A percentile compares a stretch with the other conserved stretches of the same genome.
Evolutionary conservation across 2,888 invertebrate species (phyloP).

Genomic region (Halocaridina rubra): DNA sequence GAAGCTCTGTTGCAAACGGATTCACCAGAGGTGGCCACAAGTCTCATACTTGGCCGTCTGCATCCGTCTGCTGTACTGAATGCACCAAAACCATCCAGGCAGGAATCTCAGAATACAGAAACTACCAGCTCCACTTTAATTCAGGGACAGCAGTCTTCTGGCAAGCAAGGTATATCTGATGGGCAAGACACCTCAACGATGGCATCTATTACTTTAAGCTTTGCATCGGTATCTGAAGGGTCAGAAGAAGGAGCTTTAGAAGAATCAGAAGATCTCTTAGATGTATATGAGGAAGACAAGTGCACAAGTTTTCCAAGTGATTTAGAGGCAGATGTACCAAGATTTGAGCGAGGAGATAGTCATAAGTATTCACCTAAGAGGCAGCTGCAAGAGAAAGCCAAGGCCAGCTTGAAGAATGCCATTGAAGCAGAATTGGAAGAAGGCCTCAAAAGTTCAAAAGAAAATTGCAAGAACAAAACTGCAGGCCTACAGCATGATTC

Average conservation of each 20-base stretch:
- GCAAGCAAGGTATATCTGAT: neutral
- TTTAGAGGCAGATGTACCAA: conserved; percentile 23
- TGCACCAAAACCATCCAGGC: neutral
- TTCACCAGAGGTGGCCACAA: conserved; percentile 33
- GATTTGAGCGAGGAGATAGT: neutral
- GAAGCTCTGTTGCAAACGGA: conserved; percentile 23
- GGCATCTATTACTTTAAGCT: conserved; percentile 22
- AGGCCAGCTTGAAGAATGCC: neutral
- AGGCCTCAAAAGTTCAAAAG: neutral
- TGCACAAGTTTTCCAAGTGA: conserved; percentile 21
- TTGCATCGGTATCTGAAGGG: conserved; percentile 1
- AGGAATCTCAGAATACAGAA: conserved; percentile 16
- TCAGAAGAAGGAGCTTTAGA: conserved; percentile 3
- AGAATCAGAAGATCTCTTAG: conserved; percentile 3
- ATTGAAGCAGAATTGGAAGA: neutral
- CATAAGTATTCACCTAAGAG: neutral
- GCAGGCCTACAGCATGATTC: conserved; percentile 14
- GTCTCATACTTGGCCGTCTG: conserved; percentile 26
- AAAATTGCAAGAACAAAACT: neutral
- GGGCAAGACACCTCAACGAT: conserved; percentile 20
- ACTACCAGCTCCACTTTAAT: conserved; percentile 4
- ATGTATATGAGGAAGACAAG: conserved; percentile 17
- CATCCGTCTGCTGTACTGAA: conserved; percentile 21
- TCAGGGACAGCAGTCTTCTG: neutral
- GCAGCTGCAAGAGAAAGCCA: neutral